Evolutionary conservation across 2,113 vertebrate genomes (phyloP).

Genomic region (Anser brachyrhynchus): DNA sequence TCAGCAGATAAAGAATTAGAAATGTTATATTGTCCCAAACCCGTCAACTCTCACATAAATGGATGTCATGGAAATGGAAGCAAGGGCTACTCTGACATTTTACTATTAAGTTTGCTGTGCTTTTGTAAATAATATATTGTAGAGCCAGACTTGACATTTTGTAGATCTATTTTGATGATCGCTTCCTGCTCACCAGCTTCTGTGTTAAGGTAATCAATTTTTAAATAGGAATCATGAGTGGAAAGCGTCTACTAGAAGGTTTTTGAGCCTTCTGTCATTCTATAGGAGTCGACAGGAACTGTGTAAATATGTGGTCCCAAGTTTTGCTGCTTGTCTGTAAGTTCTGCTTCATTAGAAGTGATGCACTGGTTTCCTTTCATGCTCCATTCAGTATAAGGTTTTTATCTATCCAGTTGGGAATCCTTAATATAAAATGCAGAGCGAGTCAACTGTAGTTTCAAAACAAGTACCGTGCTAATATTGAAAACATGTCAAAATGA

Average conservation of each 20-base stretch:
- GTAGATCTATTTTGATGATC: constrained; percentile 11
- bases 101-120: constrained; percentile 58
- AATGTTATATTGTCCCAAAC: constrained; percentile 64
- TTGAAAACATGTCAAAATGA: constrained; percentile 58
- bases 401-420: constrained; percentile 35
- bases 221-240: not conserved
- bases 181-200: constrained; percentile 14
- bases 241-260: not conserved
- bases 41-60: constrained; percentile 58
- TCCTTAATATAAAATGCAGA: constrained; percentile 21
- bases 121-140: constrained; percentile 50
- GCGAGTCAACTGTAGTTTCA: constrained; percentile 34
- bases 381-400: not conserved
- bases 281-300: not conserved
- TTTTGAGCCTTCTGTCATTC: not conserved
- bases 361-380: constrained; percentile 52
- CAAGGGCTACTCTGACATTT: constrained; percentile 71
- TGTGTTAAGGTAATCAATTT: constrained; percentile 31
- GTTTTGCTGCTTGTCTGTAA: constrained; percentile 15
- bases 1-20: constrained; percentile 63
- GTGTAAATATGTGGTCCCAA: constrained; percentile 1
- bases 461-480: not conserved
- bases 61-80: constrained; percentile 54
- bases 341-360: not conserved
- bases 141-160: constrained; percentile 49